Percentiles rank a stretch among this genome's conserved stretches.
These are phyloP conservation scores for Coracias cyanogaster DNA, from an alignment of 2,797 vertebrate species.

Conservation along the genomic window DNA sequence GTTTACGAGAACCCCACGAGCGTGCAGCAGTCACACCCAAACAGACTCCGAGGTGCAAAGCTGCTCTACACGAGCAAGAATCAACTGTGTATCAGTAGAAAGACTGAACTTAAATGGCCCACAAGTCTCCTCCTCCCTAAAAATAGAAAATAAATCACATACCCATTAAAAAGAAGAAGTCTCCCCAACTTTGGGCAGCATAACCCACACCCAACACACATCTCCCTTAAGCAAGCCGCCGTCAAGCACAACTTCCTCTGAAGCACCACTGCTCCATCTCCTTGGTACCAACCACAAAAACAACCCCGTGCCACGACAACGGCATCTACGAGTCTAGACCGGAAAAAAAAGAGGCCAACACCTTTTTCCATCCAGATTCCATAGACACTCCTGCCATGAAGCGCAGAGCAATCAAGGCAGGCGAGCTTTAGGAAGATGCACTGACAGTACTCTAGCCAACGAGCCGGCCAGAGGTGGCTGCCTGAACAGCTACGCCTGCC, in stretches of 20 bases:
- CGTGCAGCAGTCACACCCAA: neutral
- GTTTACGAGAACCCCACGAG: neutral
- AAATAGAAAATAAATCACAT: accelerated
- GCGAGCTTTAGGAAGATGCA: accelerated
- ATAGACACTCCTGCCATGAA: neutral
- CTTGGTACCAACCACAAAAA: slow-evolving; percentile 22
- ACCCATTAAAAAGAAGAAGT: neutral
- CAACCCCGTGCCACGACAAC: neutral
- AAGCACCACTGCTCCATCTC: neutral
- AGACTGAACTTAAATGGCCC: neutral
- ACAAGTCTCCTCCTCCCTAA: neutral
- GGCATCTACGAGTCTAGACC: neutral
- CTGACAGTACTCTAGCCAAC: neutral
- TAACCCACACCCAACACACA: slow-evolving; percentile 13
- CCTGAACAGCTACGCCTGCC: accelerated
- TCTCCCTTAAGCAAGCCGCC: neutral
- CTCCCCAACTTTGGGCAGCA: neutral
- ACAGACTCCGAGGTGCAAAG: neutral
- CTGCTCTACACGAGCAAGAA: neutral
- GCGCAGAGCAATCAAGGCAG: neutral
- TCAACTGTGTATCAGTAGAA: neutral
- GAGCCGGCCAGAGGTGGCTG: neutral
- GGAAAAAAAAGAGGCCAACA: neutral
- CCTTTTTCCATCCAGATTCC: neutral
- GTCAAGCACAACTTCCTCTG: slow-evolving; percentile 16